Conservation (phyloP, 2,888 invertebrate genomes). For the Clunio marinus region DNA sequence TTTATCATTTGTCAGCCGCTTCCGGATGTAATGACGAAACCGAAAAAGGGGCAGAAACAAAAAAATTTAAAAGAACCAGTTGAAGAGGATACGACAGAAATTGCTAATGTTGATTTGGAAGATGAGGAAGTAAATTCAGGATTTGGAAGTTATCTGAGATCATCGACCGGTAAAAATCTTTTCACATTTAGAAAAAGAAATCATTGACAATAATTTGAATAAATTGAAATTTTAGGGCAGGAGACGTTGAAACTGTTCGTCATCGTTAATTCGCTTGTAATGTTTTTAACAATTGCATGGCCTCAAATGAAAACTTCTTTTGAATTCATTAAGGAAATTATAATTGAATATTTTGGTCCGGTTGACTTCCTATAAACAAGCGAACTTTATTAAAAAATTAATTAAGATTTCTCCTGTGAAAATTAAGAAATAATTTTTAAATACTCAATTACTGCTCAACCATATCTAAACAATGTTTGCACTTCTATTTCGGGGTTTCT, state of each 20-base stretch:
- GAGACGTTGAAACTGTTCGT: conserved; percentile 80
- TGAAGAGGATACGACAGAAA: background rate
- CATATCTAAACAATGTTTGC: conserved; percentile 56
- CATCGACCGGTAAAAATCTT: conserved; percentile 46
- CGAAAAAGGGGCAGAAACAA: conserved; percentile 29
- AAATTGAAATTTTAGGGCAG: conserved; percentile 50
- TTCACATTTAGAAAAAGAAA: background rate
- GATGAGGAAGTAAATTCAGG: conserved; percentile 50
- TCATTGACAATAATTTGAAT: background rate
- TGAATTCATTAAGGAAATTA: conserved; percentile 54
- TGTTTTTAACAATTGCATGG: conserved; percentile 68
- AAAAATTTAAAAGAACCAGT: conserved; percentile 1
- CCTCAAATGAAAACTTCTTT: conserved; percentile 64
- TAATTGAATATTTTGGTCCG: conserved; percentile 42
- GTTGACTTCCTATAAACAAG: conserved; percentile 30
- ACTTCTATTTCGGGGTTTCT: conserved; percentile 59
- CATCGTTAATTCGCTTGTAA: conserved; percentile 67
- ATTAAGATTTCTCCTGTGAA: conserved; percentile 12
- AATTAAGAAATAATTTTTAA: conserved; percentile 1
- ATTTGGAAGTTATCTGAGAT: conserved; percentile 49
- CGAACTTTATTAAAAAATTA: background rate
- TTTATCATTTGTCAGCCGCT: background rate
- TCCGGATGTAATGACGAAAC: conserved; percentile 35
- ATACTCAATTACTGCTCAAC: background rate
- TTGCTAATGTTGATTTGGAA: conserved; percentile 45